phyloP scores from a whole-genome alignment of 2,888 invertebrate species.

The Phania funesta region DNA sequence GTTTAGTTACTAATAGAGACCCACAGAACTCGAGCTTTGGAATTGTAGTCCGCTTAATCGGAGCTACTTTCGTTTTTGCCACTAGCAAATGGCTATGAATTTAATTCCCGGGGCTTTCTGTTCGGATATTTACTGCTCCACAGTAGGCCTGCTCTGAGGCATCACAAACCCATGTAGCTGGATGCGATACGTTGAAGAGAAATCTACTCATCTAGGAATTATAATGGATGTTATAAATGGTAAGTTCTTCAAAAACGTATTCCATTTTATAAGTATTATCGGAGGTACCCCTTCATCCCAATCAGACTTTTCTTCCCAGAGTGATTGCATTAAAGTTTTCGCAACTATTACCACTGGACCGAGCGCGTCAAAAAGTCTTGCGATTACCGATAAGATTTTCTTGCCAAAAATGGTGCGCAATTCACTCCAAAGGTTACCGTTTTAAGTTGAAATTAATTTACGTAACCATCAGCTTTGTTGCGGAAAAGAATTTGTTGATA shows the following conservation, averaged over 20 bases:
- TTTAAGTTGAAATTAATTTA: background rate
- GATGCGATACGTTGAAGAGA: background rate
- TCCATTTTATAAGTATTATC: background rate
- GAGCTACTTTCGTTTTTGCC: slow-evolving; percentile 16
- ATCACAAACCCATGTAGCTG: too few species aligned
- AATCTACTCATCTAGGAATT: background rate
- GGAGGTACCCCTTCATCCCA: slow-evolving; percentile 16
- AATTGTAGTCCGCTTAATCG: slow-evolving; percentile 15
- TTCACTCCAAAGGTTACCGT: background rate
- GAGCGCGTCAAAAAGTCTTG: slow-evolving; percentile 27
- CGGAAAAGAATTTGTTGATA: too few species aligned
- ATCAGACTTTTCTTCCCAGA: slow-evolving; percentile 17
- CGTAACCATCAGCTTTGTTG: background rate
- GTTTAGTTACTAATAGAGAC: too few species aligned
- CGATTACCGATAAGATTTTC: slow-evolving; percentile 19
- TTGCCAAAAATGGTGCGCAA: background rate
- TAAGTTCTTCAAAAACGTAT: background rate
- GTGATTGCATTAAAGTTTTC: slow-evolving; percentile 23
- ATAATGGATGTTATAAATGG: background rate
- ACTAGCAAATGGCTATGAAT: background rate
- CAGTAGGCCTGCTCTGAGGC: slow-evolving; percentile 12
- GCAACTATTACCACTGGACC: slow-evolving; percentile 24
- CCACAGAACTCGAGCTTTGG: background rate
- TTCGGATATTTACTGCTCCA: background rate
- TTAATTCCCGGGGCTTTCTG: background rate